Evolutionary conservation across 2,888 invertebrate species (phyloP).

Genomic region (Limnephilus rhombicus): DNA sequence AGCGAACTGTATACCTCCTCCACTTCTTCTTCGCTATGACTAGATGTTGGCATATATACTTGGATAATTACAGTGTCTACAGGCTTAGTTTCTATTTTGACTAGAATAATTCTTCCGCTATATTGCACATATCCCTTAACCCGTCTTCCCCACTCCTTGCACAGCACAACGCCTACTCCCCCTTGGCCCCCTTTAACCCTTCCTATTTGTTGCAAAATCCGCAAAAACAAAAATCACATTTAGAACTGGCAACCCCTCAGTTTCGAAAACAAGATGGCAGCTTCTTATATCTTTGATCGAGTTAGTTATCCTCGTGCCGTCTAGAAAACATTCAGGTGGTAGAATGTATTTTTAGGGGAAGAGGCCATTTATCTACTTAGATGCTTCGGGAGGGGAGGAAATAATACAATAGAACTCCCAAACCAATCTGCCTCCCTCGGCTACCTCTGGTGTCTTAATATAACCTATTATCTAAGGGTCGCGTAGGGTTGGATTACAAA

Average conservation of each 20-base stretch:
- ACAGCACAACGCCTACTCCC: too few relatives aligned
- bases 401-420: constrained; percentile 65
- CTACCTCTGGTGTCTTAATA: constrained; percentile 54
- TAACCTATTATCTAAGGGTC: constrained; percentile 62
- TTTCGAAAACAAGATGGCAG: constrained; percentile 51
- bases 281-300: constrained; percentile 54
- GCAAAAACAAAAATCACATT: constrained; percentile 1
- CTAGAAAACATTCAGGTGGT: constrained; percentile 30
- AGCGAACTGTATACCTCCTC: too few relatives aligned
- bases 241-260: constrained; percentile 32
- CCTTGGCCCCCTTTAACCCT: too few relatives aligned
- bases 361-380: constrained; percentile 64
- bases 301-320: constrained; percentile 60
- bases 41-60: too few relatives aligned
- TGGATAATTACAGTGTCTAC: too few relatives aligned
- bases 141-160: too few relatives aligned
- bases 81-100: too few relatives aligned
- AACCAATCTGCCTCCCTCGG: constrained; percentile 65
- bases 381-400: constrained; percentile 46
- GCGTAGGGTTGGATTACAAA: neutral
- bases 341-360: constrained; percentile 42
- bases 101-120: too few relatives aligned
- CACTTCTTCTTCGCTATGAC: too few relatives aligned
- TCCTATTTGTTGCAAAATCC: constrained; percentile 12
- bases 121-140: too few relatives aligned